These are phyloP conservation scores for Drosophila santomea DNA, from an alignment of 1,140 invertebrate species.

Conservation along the genomic window DNA sequence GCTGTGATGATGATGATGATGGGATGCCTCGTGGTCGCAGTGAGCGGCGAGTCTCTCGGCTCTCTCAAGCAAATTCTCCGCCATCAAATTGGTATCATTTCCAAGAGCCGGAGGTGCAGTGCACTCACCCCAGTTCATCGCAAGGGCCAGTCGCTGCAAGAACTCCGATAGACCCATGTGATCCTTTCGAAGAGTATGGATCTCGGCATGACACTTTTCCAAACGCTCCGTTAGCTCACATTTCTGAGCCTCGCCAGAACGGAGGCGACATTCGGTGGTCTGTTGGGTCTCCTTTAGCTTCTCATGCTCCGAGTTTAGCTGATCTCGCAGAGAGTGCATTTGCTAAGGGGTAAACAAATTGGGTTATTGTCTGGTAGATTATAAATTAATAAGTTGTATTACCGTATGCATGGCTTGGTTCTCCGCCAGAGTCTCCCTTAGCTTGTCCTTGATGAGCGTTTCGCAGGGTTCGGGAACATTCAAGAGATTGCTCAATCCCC, in stretches of 20 bases:
- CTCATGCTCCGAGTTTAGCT: constrained; percentile 87
- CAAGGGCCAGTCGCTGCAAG: constrained; percentile 88
- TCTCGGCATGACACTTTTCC: constrained; percentile 90
- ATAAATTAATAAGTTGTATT: constrained; percentile 54
- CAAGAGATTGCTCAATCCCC: constrained; percentile 68
- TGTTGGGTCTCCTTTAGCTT: constrained; percentile 88
- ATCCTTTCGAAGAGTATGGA: constrained; percentile 85
- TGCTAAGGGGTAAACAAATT: constrained; percentile 85
- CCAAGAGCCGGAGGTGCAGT: constrained; percentile 86
- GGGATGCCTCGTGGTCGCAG: constrained; percentile 86
- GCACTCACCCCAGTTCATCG: constrained; percentile 80
- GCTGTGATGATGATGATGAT: constrained; percentile 55
- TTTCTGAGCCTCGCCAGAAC: constrained; percentile 89
- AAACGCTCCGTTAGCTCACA: constrained; percentile 88
- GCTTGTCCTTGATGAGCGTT: constrained; percentile 90
- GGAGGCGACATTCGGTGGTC: constrained; percentile 87
- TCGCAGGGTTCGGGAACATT: constrained; percentile 88
- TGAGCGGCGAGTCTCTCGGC: constrained; percentile 90
- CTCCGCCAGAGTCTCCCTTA: constrained; percentile 90
- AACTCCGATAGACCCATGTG: constrained; percentile 78
- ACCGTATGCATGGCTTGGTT: constrained; percentile 91
- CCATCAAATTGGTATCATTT: constrained; percentile 91
- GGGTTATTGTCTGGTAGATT: background rate
- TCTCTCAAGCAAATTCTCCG: constrained; percentile 90
- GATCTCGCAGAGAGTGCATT: constrained; percentile 89